Percentiles rank a stretch among this genome's conserved stretches.
phyloP scores from a whole-genome alignment of 2,888 invertebrate genomes.

The Thereva unica region DNA sequence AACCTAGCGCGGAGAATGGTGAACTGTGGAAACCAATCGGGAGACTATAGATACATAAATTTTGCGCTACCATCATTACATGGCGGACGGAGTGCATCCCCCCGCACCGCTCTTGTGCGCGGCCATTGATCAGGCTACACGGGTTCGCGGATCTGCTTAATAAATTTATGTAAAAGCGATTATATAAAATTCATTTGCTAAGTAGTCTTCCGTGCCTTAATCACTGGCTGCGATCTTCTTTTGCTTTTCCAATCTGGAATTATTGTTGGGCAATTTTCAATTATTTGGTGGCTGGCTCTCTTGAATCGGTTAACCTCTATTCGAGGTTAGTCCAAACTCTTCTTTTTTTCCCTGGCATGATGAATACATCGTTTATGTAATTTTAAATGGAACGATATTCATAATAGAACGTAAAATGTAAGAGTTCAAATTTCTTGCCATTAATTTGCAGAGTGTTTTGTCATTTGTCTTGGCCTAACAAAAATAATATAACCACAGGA shows the following conservation, averaged over 20 bases:
- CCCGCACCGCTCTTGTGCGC: not conserved
- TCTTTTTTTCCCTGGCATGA: no score
- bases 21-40: not conserved
- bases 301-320: no score
- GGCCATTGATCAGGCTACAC: no score
- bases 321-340: no score
- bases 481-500: no score
- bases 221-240: slow-evolving; percentile 21
- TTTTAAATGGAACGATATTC: no score
- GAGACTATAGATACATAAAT: slow-evolving; percentile 10
- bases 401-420: no score
- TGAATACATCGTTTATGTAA: no score
- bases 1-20: slow-evolving; percentile 2
- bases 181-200: slow-evolving; percentile 32
- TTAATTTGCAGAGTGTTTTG: no score
- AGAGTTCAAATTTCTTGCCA: no score
- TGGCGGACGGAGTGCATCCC: not conserved
- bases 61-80: not conserved
- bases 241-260: slow-evolving; percentile 21
- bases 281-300: no score
- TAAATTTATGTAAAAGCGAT: slow-evolving; percentile 33
- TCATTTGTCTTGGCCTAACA: no score
- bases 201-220: slow-evolving; percentile 30
- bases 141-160: slow-evolving; percentile 2
- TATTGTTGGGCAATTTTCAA: slow-evolving; percentile 11